Evolutionary conservation across 2,888 invertebrate genomes (phyloP).

Genomic region (Heliconius erato): DNA sequence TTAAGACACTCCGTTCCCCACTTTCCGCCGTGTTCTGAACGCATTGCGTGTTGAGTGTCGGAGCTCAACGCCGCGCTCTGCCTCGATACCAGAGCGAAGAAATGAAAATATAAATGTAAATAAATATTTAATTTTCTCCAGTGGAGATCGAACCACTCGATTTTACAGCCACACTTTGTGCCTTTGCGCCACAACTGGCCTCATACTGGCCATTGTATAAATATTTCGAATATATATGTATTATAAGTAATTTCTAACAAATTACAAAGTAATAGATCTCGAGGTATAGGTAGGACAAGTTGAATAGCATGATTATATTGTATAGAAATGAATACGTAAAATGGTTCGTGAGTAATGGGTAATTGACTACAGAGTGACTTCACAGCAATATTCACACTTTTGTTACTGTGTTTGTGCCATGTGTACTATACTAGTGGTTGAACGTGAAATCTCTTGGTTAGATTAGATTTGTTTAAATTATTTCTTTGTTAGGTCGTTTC

Average conservation of each 20-base stretch:
- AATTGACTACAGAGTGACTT: constrained; percentile 24
- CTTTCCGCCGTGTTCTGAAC: too few relatives aligned
- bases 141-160: too few relatives aligned
- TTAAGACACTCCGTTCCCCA: too few relatives aligned
- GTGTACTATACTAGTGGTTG: neutral
- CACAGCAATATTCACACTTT: constrained; percentile 20
- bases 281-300: constrained; percentile 5
- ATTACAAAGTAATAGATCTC: constrained; percentile 19
- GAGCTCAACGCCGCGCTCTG: too few relatives aligned
- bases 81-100: too few relatives aligned
- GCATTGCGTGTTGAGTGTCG: too few relatives aligned
- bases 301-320: constrained; percentile 33
- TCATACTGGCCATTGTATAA: neutral
- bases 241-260: constrained; percentile 11
- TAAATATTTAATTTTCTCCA: too few relatives aligned
- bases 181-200: too few relatives aligned
- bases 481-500: neutral
- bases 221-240: neutral
- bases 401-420: neutral
- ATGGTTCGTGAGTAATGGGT: constrained; percentile 30
- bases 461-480: neutral
- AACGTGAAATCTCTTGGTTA: neutral
- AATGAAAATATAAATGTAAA: too few relatives aligned
- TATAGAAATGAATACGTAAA: constrained; percentile 27
- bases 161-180: too few relatives aligned